Percentiles rank a stretch among this genome's conserved stretches.
phyloP scores from a whole-genome alignment of 2,888 invertebrate genomes.

The Bruchidius siliquastri region DNA sequence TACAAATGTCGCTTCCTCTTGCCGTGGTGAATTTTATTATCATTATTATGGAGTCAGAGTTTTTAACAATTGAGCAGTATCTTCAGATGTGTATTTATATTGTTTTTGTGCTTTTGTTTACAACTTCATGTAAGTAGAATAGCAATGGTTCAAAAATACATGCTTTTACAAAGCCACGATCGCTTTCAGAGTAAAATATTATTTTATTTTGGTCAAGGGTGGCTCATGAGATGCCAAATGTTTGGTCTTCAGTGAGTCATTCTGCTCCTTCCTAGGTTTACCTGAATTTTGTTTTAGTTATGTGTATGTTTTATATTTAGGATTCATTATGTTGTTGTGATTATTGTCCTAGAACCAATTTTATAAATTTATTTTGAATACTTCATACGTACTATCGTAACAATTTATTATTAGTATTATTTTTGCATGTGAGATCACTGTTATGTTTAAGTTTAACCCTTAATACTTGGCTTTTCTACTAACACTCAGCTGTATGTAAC shows the following conservation, averaged over 20 bases:
- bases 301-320: background rate
- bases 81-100: constrained; percentile 37
- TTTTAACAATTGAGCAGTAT: constrained; percentile 43
- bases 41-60: constrained; percentile 43
- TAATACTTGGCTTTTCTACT: background rate
- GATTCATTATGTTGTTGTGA: background rate
- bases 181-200: background rate
- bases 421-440: background rate
- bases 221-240: background rate
- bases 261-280: background rate
- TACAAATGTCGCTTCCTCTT: constrained; percentile 43
- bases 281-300: background rate
- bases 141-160: background rate
- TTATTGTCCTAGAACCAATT: background rate
- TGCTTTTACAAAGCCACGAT: background rate
- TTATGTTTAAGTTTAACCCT: background rate
- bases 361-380: background rate
- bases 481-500: background rate
- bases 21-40: constrained; percentile 36
- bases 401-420: background rate
- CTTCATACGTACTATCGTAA: background rate
- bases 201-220: background rate
- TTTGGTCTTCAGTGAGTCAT: background rate
- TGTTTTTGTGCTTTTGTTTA: constrained; percentile 15
- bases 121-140: background rate